Evolutionary conservation across 2,797 vertebrate species (phyloP).

Genomic region (Clarias fuscus): DNA sequence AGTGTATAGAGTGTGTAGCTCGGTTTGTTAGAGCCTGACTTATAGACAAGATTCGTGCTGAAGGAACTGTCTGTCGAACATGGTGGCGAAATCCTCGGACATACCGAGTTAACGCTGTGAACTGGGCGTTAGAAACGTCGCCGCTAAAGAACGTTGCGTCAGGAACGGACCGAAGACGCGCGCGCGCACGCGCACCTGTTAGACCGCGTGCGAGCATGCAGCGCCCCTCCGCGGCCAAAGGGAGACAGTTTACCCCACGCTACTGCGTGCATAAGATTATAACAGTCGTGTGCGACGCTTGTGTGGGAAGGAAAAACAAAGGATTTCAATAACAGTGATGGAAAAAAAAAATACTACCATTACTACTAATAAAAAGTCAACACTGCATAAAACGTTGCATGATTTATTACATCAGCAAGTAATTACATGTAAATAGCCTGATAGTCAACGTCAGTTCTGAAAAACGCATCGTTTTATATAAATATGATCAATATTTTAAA

Average conservation of each 20-base stretch:
- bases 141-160: slow-evolving; percentile 35
- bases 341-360: too few relatives aligned
- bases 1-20: background rate
- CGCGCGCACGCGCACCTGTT: slow-evolving; percentile 36
- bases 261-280: slow-evolving; percentile 17
- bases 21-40: background rate
- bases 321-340: background rate
- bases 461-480: background rate
- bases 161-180: slow-evolving; percentile 2
- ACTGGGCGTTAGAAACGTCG: slow-evolving; percentile 6
- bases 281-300: background rate
- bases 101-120: background rate
- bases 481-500: background rate
- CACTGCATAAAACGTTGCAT: background rate
- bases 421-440: too few relatives aligned
- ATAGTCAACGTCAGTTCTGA: slow-evolving; percentile 3
- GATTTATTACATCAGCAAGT: background rate
- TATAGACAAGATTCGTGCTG: background rate
- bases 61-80: background rate
- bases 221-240: slow-evolving; percentile 40
- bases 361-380: background rate
- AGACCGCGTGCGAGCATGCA: slow-evolving; percentile 11
- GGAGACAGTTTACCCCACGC: background rate
- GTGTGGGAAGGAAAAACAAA: slow-evolving; percentile 5
- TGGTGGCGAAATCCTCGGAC: background rate